These are phyloP conservation scores for Paradisaea rubra DNA, from an alignment of 2,113 vertebrate species.

Conservation along the genomic window DNA sequence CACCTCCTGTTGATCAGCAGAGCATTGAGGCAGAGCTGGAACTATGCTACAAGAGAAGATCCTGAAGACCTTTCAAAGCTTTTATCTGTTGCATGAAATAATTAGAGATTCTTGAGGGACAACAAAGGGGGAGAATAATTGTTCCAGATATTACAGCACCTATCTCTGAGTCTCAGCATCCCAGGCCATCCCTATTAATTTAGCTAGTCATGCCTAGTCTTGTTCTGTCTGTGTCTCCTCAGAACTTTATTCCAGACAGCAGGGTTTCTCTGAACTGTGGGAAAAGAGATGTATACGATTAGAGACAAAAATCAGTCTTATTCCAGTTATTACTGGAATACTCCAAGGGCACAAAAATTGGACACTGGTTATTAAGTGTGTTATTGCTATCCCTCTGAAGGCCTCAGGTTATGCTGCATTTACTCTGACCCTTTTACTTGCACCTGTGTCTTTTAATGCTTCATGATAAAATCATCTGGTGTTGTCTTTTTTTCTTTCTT, in stretches of 20 bases:
- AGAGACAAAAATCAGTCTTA: conserved; percentile 5
- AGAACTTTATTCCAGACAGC: background rate
- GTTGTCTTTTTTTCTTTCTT: background rate
- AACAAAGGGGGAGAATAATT: background rate
- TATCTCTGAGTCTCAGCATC: background rate
- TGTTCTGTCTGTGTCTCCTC: background rate
- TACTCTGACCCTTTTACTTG: background rate
- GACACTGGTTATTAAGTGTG: background rate
- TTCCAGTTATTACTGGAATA: conserved; percentile 16
- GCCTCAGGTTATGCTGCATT: background rate
- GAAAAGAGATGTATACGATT: background rate
- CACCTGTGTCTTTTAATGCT: background rate
- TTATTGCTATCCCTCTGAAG: conserved; percentile 1
- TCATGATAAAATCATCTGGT: background rate
- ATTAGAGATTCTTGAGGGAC: background rate
- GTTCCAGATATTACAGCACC: background rate
- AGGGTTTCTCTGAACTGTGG: background rate
- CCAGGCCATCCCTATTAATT: background rate
- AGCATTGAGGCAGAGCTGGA: background rate
- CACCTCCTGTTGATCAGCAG: background rate
- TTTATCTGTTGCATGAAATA: background rate
- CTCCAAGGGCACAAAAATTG: background rate
- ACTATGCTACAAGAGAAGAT: background rate
- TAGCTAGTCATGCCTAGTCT: background rate
- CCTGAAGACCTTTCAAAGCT: background rate